Evolutionary conservation across 2,888 invertebrate species (phyloP).

Genomic region (Metacarcinus magister): DNA sequence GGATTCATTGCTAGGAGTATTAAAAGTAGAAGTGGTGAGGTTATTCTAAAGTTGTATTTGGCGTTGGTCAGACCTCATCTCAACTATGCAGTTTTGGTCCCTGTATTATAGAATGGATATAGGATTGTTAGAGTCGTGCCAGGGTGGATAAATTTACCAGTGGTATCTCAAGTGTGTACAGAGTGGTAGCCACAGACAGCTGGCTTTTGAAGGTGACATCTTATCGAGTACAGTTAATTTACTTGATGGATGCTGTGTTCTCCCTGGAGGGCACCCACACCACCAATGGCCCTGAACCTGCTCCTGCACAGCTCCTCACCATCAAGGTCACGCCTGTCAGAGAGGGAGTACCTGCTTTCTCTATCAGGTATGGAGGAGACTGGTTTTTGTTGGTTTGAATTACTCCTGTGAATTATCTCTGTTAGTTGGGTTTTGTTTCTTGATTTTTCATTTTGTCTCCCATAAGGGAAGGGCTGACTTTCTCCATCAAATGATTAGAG

Average conservation of each 20-base stretch:
- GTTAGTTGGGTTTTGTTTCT: background rate
- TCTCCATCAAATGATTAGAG: too few relatives aligned
- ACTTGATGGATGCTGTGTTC: slow-evolving; percentile 91
- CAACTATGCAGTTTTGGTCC: too few relatives aligned
- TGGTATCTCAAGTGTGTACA: slow-evolving; percentile 89
- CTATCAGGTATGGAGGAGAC: slow-evolving; percentile 65
- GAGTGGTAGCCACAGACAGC: slow-evolving; percentile 91
- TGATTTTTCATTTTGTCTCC: background rate
- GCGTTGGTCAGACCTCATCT: too few relatives aligned
- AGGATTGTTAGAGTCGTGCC: too few relatives aligned
- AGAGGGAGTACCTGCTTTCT: slow-evolving; percentile 69
- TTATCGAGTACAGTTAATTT: slow-evolving; percentile 90
- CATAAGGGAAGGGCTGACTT: too few relatives aligned
- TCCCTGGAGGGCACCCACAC: slow-evolving; percentile 88
- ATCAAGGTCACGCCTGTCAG: slow-evolving; percentile 88
- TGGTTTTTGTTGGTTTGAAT: background rate
- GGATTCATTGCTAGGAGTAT: too few relatives aligned
- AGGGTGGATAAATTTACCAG: slow-evolving; percentile 91
- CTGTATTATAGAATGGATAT: too few relatives aligned
- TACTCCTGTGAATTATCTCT: background rate
- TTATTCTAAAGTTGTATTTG: too few relatives aligned
- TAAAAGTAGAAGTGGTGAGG: too few relatives aligned
- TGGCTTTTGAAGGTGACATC: slow-evolving; percentile 94
- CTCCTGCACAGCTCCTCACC: slow-evolving; percentile 92
- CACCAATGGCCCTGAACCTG: slow-evolving; percentile 88